A percentile compares a stretch with the other conserved stretches of the same genome.
These are phyloP conservation scores for Acanthurus lineatus DNA, from an alignment of 2,797 vertebrate genomes.

Conservation along the genomic window DNA sequence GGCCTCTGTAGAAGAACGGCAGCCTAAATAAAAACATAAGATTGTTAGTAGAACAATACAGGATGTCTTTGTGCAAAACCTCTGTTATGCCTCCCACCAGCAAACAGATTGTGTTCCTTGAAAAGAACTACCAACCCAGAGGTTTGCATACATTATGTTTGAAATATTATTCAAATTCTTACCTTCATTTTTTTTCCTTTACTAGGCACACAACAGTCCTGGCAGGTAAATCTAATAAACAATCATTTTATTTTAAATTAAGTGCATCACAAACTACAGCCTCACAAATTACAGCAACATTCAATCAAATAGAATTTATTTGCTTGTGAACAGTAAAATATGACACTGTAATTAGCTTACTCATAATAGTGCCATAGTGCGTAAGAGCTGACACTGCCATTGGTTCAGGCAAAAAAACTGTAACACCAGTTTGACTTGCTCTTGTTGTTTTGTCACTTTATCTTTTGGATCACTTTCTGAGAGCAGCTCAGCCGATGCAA, in stretches of 20 bases:
- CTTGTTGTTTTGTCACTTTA: conserved; percentile 31
- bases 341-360: background rate
- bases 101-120: background rate
- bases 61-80: background rate
- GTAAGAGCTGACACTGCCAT: background rate
- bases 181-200: background rate
- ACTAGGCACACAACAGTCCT: background rate
- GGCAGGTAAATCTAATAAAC: background rate
- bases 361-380: too few relatives aligned
- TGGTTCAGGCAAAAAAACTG: background rate
- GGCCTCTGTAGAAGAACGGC: background rate
- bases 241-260: background rate
- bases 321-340: conserved; percentile 5
- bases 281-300: background rate
- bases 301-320: background rate
- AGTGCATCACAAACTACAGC: background rate
- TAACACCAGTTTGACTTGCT: conserved; percentile 16
- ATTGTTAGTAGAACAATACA: too few relatives aligned
- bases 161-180: background rate
- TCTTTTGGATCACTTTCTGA: conserved; percentile 65
- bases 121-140: background rate
- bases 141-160: background rate
- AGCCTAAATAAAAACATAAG: too few relatives aligned
- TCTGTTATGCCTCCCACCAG: background rate
- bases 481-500: conserved; percentile 40